phyloP scores from a whole-genome alignment of 2,797 vertebrate genomes.

The Mus minutoides region DNA sequence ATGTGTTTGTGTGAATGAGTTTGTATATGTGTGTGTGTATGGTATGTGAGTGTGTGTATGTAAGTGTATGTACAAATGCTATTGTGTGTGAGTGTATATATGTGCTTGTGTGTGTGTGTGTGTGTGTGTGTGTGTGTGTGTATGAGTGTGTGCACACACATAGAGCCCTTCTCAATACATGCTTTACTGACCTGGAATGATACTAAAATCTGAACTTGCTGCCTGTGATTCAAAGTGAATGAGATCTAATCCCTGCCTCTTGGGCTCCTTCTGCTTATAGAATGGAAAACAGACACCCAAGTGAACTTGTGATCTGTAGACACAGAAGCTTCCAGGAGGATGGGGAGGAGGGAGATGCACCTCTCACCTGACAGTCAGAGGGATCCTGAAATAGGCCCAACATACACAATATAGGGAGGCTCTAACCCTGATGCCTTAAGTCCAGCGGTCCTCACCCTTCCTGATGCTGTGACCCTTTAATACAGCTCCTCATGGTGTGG shows the following conservation, averaged over 20 bases:
- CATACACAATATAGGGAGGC: background rate
- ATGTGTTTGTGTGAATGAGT: too few relatives aligned
- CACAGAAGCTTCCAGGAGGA: background rate
- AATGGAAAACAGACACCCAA: background rate
- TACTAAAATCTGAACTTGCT: background rate
- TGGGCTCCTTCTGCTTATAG: background rate
- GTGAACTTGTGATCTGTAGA: background rate
- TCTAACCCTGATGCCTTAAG: background rate
- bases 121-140: background rate
- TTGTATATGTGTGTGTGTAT: background rate
- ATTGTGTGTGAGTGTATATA: background rate
- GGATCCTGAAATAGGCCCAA: background rate
- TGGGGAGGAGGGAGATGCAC: rapidly evolving
- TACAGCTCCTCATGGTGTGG: rapidly evolving
- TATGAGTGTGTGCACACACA: background rate
- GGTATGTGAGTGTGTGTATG: background rate
- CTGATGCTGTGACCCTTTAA: background rate
- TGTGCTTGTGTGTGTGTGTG: background rate
- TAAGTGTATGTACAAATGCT: background rate
- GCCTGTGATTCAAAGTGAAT: background rate
- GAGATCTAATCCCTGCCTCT: background rate
- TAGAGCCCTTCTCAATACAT: background rate
- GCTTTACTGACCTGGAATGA: background rate
- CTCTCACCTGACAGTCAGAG: background rate
- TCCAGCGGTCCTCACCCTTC: background rate